phyloP scores from a whole-genome alignment of 2,113 vertebrate species.

The Sinosuthora webbiana region DNA sequence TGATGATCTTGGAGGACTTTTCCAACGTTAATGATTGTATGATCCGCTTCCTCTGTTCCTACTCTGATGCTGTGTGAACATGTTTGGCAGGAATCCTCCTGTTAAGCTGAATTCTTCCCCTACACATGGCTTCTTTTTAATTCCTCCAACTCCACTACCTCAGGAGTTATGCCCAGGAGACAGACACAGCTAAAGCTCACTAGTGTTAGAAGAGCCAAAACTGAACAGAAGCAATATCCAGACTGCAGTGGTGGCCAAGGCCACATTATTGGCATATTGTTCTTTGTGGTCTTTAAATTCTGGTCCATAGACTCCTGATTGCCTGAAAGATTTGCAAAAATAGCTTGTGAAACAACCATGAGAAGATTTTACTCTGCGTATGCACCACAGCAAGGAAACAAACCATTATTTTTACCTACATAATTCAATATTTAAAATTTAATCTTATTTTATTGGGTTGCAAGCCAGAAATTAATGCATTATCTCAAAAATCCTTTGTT shows the following conservation, averaged over 20 bases:
- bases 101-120: neutral
- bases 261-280: neutral
- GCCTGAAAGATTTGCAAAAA: neutral
- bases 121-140: neutral
- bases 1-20: neutral
- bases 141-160: neutral
- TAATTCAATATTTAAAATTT: neutral
- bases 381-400: neutral
- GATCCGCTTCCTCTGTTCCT: neutral
- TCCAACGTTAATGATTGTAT: neutral
- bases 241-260: neutral
- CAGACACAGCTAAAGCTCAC: neutral
- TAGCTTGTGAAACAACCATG: neutral
- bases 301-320: neutral
- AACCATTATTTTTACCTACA: neutral
- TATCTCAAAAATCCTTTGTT: neutral
- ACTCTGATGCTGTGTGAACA: neutral
- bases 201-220: neutral
- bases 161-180: neutral
- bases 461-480: neutral
- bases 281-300: neutral
- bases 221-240: neutral
- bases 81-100: neutral
- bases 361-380: neutral
- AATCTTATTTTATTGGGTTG: neutral